Evolutionary conservation across 2,888 invertebrate species (phyloP).

Genomic region (Pseudococcus viburni): DNA sequence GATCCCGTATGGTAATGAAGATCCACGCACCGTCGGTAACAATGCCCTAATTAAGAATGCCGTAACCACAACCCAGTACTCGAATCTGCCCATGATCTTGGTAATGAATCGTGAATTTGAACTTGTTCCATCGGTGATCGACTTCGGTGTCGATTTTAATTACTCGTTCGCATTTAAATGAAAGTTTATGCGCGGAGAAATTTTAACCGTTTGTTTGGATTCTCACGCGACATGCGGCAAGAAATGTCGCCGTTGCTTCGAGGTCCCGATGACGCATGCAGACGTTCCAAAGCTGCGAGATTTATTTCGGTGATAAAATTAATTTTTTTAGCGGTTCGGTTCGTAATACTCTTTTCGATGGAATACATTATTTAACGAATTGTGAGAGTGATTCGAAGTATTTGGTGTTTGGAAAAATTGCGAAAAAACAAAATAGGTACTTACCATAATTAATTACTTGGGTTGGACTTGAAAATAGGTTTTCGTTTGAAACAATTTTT

Average conservation of each 20-base stretch:
- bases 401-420: too few species aligned
- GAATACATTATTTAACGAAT: too few species aligned
- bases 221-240: background rate
- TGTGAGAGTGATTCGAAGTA: too few species aligned
- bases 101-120: slow-evolving; percentile 46
- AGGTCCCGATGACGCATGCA: background rate
- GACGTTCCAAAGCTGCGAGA: too few species aligned
- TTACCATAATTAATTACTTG: too few species aligned
- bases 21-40: slow-evolving; percentile 13
- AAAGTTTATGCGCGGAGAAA: slow-evolving; percentile 47
- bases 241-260: too few species aligned
- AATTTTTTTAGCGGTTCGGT: too few species aligned
- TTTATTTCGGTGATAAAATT: too few species aligned
- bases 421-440: too few species aligned
- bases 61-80: background rate
- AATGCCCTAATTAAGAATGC: slow-evolving; percentile 57
- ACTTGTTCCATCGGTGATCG: slow-evolving; percentile 11
- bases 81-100: background rate
- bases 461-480: too few species aligned
- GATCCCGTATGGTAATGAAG: slow-evolving; percentile 23
- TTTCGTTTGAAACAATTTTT: too few species aligned
- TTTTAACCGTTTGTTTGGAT: slow-evolving; percentile 11
- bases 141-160: slow-evolving; percentile 28
- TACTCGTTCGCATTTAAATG: slow-evolving; percentile 16
- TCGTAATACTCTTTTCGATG: too few species aligned